Conservation (phyloP, 2,113 vertebrate species). For the Nycticebus coucang region DNA sequence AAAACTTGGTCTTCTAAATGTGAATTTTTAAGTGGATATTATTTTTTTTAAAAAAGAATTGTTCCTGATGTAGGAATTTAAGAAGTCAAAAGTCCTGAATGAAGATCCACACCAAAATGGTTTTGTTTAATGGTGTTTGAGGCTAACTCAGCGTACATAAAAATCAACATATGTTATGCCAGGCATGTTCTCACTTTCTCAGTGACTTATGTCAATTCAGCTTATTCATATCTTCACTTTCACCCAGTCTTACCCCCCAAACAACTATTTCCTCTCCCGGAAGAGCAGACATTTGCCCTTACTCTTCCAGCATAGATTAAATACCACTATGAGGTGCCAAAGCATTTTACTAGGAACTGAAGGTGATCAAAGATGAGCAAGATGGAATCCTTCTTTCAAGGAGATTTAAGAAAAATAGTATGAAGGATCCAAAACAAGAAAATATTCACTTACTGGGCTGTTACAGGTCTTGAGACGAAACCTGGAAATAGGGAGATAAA, state of each 20-base stretch:
- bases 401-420: not conserved
- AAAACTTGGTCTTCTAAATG: not conserved
- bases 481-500: not conserved
- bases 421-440: not conserved
- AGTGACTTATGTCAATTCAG: not conserved
- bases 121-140: not conserved
- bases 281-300: not conserved
- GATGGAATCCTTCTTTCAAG: not conserved
- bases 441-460: not conserved
- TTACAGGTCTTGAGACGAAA: not conserved
- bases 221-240: not conserved
- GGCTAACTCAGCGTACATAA: not conserved
- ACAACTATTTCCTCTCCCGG: not conserved
- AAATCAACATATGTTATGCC: not conserved
- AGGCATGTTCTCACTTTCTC: not conserved
- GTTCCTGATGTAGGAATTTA: not conserved
- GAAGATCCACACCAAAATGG: not conserved
- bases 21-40: not conserved
- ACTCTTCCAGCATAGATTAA: not conserved
- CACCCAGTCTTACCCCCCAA: not conserved
- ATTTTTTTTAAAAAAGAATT: slow-evolving; percentile 9
- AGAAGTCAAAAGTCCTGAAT: not conserved
- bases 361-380: not conserved
- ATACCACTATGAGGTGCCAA: not conserved
- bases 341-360: not conserved